A percentile compares a stretch with the other conserved stretches of the same genome.
phyloP scores from a whole-genome alignment of 2,888 invertebrate genomes.

The Chaetoderma sp. region DNA sequence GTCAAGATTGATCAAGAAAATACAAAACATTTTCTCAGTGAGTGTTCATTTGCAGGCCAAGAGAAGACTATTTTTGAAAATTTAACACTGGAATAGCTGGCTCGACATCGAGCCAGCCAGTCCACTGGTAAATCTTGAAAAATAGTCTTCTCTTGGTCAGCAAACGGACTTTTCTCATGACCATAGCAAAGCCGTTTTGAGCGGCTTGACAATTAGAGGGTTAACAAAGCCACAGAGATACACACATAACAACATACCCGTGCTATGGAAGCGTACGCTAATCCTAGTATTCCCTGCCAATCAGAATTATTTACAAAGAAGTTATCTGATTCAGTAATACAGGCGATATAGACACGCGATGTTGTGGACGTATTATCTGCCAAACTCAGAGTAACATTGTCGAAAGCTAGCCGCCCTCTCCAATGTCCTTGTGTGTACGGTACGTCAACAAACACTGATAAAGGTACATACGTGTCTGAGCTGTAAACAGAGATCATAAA shows the following conservation, averaged over 20 bases:
- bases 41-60: too few relatives aligned
- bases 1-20: too few relatives aligned
- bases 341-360: slow-evolving; percentile 73
- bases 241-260: slow-evolving; percentile 45
- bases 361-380: slow-evolving; percentile 70
- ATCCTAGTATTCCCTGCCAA: slow-evolving; percentile 77
- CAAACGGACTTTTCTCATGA: too few relatives aligned
- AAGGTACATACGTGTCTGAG: slow-evolving; percentile 69
- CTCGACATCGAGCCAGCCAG: too few relatives aligned
- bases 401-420: slow-evolving; percentile 72
- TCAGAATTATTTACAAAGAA: slow-evolving; percentile 76
- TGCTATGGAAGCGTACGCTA: slow-evolving; percentile 72
- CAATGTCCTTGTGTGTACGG: slow-evolving; percentile 76
- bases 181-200: too few relatives aligned
- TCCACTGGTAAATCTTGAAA: too few relatives aligned
- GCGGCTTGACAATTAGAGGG: too few relatives aligned
- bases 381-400: slow-evolving; percentile 70
- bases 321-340: slow-evolving; percentile 73
- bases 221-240: too few relatives aligned
- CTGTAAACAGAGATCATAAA: slow-evolving; percentile 42
- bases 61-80: too few relatives aligned
- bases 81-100: too few relatives aligned
- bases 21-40: too few relatives aligned
- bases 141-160: too few relatives aligned
- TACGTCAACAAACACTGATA: slow-evolving; percentile 61